Evolutionary conservation across 2,888 invertebrate species (phyloP).

Genomic region (Hesperia comma): DNA sequence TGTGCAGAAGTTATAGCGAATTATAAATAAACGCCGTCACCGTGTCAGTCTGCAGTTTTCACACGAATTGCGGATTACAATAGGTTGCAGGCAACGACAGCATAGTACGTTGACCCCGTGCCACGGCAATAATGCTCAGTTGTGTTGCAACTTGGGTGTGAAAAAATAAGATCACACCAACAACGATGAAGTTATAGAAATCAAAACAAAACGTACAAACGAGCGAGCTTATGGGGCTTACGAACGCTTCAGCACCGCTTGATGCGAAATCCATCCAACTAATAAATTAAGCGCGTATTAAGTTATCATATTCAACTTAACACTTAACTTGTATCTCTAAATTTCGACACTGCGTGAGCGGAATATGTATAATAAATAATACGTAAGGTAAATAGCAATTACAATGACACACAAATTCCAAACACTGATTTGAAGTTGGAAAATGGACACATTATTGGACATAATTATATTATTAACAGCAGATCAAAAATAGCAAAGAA

Average conservation of each 20-base stretch:
- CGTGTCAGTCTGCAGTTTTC: conserved; percentile 65
- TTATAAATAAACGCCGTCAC: conserved; percentile 50
- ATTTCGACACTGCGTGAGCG: too few relatives aligned
- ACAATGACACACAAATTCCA: too few relatives aligned
- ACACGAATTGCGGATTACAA: conserved; percentile 72
- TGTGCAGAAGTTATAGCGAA: conserved; percentile 24
- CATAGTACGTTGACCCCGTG: conserved; percentile 35
- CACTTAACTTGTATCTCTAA: too few relatives aligned
- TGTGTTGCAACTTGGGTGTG: conserved; percentile 22
- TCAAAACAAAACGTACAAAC: conserved; percentile 1
- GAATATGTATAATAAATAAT: too few relatives aligned
- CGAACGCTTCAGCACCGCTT: not conserved
- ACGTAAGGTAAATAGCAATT: too few relatives aligned
- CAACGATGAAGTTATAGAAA: conserved; percentile 17
- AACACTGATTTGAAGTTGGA: too few relatives aligned
- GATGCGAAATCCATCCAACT: not conserved
- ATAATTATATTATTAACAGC: too few relatives aligned
- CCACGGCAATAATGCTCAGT: conserved; percentile 15
- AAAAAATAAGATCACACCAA: conserved; percentile 27
- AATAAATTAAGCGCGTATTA: not conserved
- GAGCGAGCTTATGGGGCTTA: not conserved
- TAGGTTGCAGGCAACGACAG: conserved; percentile 64
- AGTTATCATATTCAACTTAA: too few relatives aligned
- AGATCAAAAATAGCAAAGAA: too few relatives aligned
- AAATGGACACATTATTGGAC: too few relatives aligned